phyloP scores from a whole-genome alignment of 2,113 vertebrate species.

The Ramphastos sulfuratus region DNA sequence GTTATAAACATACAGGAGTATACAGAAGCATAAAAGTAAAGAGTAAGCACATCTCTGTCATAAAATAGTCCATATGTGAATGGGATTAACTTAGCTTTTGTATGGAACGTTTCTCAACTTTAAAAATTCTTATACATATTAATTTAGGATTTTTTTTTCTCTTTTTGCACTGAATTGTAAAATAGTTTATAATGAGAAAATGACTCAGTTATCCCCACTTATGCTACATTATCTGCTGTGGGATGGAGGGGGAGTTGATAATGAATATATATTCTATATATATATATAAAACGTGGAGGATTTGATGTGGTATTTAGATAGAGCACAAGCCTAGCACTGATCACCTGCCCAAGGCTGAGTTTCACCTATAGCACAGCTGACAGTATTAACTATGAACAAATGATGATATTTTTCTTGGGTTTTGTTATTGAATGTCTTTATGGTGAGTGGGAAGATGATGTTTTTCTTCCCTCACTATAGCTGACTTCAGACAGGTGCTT shows the following conservation, averaged over 20 bases:
- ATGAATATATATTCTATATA: not conserved
- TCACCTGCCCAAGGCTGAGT: constrained; percentile 25
- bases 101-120: constrained; percentile 8
- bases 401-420: not conserved
- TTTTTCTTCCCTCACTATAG: not conserved
- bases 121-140: constrained; percentile 48
- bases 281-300: not conserved
- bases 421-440: not conserved
- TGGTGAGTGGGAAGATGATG: not conserved
- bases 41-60: not conserved
- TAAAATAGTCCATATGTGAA: constrained; percentile 29
- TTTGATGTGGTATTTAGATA: not conserved
- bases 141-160: not conserved
- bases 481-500: not conserved
- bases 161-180: constrained; percentile 57
- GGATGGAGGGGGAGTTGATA: constrained; percentile 10
- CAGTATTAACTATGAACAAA: constrained; percentile 19
- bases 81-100: not conserved
- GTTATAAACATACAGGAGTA: not conserved
- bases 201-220: constrained; percentile 52
- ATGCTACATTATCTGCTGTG: constrained; percentile 42
- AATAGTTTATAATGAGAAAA: constrained; percentile 64
- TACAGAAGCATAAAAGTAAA: not conserved
- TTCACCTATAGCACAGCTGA: not conserved
- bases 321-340: not conserved